Evolutionary conservation across 2,113 vertebrate genomes (phyloP), one percentile per base, ranked within the genome.

Genomic region (Fregetta grallaria): DNA sequence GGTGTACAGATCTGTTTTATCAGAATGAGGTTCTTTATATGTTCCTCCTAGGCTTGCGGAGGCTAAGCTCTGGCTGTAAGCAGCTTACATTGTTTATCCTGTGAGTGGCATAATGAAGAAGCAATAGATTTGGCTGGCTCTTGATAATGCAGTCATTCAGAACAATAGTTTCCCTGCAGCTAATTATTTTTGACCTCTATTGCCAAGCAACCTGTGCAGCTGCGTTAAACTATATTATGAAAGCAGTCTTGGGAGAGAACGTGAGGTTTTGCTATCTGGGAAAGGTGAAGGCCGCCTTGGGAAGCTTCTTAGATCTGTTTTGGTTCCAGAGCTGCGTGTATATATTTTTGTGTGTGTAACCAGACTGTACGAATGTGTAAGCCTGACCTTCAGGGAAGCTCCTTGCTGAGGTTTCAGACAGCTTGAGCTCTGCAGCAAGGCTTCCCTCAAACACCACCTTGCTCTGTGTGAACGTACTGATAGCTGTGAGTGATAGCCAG

Each of bases 121-220:
- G 93, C 94, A 94, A 92, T 95, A 97, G 94, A 91, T 96, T 94
- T 87, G 94, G 84, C 96, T 95, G 84, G 49, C 73, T 83, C 77
- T 88, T 94, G 95, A 88, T 97, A 95, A 91, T 52, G 90, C 94
- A 96, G 91, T 96, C 50, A 29, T 96, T 96, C 94, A 92, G 94
- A 95, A 97, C 97, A 96, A 90, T 94, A 88, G 95, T 96, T 97
- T 97, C 95, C 97, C 95, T 91, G 95, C 89, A 96, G 95, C 96
- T 97, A 96, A 97, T 96, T 89, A 94, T 96, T 97, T 96, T 45
- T 97, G 91, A 96, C 96, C 91, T 96, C 86, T 94, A 95, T 97
- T 96, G 96, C 96, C 93, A 95, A 94, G 97, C 95, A 97, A 96
- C 96, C 96, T 96, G 92, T 78, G 92, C 96, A 89, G 92, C 94